phyloP scores from a whole-genome alignment of 2,888 invertebrate species.

The Drosophila mayaguana region DNA sequence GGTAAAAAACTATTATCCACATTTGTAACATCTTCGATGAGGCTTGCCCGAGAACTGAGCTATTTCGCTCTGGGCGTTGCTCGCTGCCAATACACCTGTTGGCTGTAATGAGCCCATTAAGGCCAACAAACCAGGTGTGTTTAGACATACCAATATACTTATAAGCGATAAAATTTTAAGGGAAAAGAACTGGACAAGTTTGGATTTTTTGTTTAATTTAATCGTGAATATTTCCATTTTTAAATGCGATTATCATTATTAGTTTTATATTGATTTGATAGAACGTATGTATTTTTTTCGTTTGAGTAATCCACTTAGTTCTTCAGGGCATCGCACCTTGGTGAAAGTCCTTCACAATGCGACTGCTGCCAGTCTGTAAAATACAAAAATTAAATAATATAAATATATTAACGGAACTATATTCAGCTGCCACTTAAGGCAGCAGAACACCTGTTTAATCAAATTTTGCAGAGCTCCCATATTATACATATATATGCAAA shows the following conservation, averaged over 20 bases:
- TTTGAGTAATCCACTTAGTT: neutral
- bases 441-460: too few relatives aligned
- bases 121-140: neutral
- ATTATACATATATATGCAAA: neutral
- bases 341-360: conserved; percentile 6
- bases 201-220: neutral
- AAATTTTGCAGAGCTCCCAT: too few relatives aligned
- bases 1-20: conserved; percentile 8
- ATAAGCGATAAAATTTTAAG: neutral
- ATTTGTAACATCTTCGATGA: conserved; percentile 41
- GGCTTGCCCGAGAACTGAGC: conserved; percentile 24
- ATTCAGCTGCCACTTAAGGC: too few relatives aligned
- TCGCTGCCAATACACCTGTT: conserved; percentile 18
- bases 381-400: neutral
- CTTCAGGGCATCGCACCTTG: conserved; percentile 2
- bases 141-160: neutral
- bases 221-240: neutral
- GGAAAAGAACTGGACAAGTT: neutral
- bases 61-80: too few relatives aligned
- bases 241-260: too few relatives aligned
- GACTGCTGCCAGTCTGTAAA: conserved; percentile 28
- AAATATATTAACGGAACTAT: too few relatives aligned
- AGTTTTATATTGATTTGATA: too few relatives aligned
- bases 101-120: conserved; percentile 17
- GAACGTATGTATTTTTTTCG: too few relatives aligned